A percentile compares a stretch with the other conserved stretches of the same genome.
These are phyloP conservation scores for Syngnathoides biaculeatus DNA, from an alignment of 2,113 vertebrate species.

Conservation along the genomic window DNA sequence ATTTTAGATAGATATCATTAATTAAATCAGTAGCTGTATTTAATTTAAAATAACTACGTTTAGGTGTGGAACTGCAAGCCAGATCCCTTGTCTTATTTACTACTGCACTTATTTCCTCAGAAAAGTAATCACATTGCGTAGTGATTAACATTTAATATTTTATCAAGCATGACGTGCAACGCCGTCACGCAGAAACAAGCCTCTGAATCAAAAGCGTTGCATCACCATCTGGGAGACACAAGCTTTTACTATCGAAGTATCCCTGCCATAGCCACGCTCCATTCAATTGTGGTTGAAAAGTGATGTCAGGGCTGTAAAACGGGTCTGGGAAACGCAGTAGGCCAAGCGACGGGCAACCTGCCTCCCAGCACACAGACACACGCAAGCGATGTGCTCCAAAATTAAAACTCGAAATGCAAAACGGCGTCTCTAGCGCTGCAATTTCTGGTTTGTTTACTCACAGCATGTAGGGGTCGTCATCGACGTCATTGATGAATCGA, in stretches of 20 bases:
- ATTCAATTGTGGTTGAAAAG: neutral
- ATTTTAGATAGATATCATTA: neutral
- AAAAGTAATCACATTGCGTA: neutral
- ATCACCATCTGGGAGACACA: neutral
- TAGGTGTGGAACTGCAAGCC: neutral
- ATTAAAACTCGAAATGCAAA: neutral
- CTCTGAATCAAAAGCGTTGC: neutral
- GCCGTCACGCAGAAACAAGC: neutral
- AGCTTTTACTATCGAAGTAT: neutral
- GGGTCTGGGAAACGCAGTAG: slow-evolving; percentile 55
- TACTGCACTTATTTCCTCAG: neutral
- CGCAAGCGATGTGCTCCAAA: neutral
- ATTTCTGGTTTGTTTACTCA: slow-evolving; percentile 51
- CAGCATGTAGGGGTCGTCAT: slow-evolving; percentile 78
- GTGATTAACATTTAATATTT: neutral
- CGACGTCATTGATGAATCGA: slow-evolving; percentile 76
- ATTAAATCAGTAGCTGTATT: neutral
- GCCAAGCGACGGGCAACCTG: slow-evolving; percentile 42
- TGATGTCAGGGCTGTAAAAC: slow-evolving; percentile 33
- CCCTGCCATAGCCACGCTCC: neutral
- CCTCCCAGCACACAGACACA: slow-evolving; percentile 16
- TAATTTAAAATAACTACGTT: neutral
- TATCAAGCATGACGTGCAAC: neutral
- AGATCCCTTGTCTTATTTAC: neutral
- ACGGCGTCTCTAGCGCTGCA: neutral